Evolutionary conservation across 2,888 invertebrate genomes (phyloP).

Genomic region (Drosophila silvestris): DNA sequence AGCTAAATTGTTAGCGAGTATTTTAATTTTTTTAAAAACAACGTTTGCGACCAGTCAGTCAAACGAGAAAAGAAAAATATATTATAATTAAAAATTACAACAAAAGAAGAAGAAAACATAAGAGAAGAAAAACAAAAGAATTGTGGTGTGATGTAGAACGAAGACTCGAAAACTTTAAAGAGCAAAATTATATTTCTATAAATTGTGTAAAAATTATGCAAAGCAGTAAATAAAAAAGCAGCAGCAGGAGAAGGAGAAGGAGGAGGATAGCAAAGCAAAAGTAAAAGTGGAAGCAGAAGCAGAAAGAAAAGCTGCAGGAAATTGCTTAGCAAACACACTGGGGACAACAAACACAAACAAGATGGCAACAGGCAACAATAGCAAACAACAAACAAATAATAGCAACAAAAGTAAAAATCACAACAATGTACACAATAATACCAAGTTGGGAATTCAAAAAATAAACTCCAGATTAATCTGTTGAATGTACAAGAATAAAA

Average conservation of each 20-base stretch:
- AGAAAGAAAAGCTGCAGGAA: constrained; percentile 10
- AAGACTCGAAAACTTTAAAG: constrained; percentile 58
- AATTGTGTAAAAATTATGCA: constrained; percentile 47
- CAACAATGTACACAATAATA: constrained; percentile 48
- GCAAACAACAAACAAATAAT: constrained; percentile 32
- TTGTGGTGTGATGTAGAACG: constrained; percentile 61
- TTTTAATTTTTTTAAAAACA: constrained; percentile 67
- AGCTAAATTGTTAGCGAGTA: constrained; percentile 46
- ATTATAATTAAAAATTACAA: constrained; percentile 3
- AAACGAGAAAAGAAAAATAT: constrained; percentile 25
- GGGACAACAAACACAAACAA: constrained; percentile 38
- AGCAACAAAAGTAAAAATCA: constrained; percentile 8
- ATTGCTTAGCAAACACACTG: constrained; percentile 67
- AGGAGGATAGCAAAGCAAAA: constrained; percentile 19
- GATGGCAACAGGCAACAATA: constrained; percentile 65
- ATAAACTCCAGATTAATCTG: constrained; percentile 13
- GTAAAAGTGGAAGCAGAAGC: constrained; percentile 6
- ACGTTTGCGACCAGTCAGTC: constrained; percentile 37
- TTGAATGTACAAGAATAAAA: constrained; percentile 53
- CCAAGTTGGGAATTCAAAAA: constrained; percentile 27
- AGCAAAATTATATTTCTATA: constrained; percentile 75
- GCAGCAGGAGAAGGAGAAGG: neutral
- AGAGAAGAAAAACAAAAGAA: constrained; percentile 11
- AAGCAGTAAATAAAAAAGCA: constrained; percentile 2
- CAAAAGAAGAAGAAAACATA: constrained; percentile 17